Base-by-base conservation (phyloP, 2,113 vertebrate species). In the Otus sunia region DNA sequence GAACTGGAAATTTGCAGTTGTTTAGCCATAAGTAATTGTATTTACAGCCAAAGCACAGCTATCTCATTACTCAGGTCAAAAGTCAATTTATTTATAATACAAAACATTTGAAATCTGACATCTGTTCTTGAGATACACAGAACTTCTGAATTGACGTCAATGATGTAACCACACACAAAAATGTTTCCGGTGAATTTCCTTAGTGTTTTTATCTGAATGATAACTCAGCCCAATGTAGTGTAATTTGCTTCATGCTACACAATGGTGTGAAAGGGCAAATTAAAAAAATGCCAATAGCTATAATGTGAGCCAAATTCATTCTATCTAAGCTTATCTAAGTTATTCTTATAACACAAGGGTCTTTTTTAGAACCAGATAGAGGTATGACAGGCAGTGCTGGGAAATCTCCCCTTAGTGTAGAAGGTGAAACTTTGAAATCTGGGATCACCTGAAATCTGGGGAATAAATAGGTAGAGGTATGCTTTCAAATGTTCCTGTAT, bases 61-160 rank as follows among this genome's bases (percentile, higher is more conserved):
- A 90, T 94, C 75, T 11, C 50, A 63, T 86, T 86, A 91, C 36
- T 85, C 41, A 94, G 94, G 91, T 97, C 96, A 97, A 97, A 96
- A 97, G 97, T 49, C 93, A 96, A 82, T 83, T 92, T 93, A 96
- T 95, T 98, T 96, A 96, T 95, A 95, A 97, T 96, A 96, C 94
- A 93, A 96, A 97, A 93, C 94, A 91, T 90, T 96, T 96, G 76
- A 94, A 97, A 97, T 81, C 79, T 95, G 90, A 86, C 95, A 96
- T 97, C 92, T 97, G 96, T 97, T 98, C 94, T 96, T 53, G 20
- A 86, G 88, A 96, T 94, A 97, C 66, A 85, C 90, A 96, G 93
- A 84, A 95, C 53, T 67, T 47, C 89, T 97, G 92, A 84, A 92
- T 27, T 98, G 98, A 98, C 93, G 92, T 98, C 97, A 98, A 49